Evolutionary conservation across 2,888 invertebrate species (phyloP).

Genomic region (Limnephilus lunatus): DNA sequence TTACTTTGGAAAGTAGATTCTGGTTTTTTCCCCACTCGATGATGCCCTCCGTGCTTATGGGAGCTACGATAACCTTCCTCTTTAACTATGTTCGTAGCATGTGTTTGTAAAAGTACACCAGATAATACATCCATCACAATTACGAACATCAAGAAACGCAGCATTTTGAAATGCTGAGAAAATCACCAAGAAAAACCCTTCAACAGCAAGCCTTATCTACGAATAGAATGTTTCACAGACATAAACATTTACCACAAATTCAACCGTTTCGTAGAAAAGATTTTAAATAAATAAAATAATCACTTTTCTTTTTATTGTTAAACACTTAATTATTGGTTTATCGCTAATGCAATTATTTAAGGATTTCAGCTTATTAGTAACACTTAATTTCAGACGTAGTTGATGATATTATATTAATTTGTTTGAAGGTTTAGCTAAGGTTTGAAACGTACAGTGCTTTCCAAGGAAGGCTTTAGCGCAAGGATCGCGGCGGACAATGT

Average conservation of each 20-base stretch:
- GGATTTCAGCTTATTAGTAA: not conserved
- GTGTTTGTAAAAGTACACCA: not conserved
- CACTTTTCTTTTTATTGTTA: not conserved
- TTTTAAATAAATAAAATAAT: not conserved
- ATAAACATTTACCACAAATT: not conserved
- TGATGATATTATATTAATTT: not conserved
- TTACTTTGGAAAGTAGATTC: not conserved
- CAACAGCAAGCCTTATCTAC: not conserved
- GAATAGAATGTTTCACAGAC: not conserved
- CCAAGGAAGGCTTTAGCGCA: not conserved
- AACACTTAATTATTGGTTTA: no score
- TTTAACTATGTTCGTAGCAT: not conserved
- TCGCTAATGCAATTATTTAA: not conserved
- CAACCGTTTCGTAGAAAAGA: not conserved
- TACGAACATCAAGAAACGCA: not conserved
- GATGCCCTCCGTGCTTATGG: not conserved
- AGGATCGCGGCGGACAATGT: conserved; percentile 5
- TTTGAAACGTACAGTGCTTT: not conserved
- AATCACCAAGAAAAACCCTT: not conserved
- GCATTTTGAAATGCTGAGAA: not conserved
- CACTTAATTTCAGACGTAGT: not conserved
- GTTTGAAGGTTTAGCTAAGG: not conserved
- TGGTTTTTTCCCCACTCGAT: not conserved
- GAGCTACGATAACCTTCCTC: not conserved
- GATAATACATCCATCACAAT: not conserved